Base-by-base conservation (phyloP, 1,140 invertebrate species). In the Elymnias hypermnestra region DNA sequence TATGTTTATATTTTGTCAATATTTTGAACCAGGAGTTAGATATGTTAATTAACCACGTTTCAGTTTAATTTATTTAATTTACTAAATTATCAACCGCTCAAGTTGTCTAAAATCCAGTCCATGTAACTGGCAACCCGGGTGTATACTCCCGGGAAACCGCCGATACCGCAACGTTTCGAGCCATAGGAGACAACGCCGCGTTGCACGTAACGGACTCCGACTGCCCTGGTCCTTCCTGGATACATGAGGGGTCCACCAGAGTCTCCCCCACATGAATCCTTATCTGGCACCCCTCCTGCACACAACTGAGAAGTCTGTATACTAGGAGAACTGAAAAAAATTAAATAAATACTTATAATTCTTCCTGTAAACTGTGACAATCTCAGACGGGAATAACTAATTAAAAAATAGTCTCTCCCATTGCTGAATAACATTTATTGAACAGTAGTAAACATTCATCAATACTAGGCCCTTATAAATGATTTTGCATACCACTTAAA, bases 121-220 rank as follows among this genome's bases (percentile, higher is more conserved):
- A 92, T 77, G 43, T 91, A 92, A 41, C 88, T 79, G 0, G 76
- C 63, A 0, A 92, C 72, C 8, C 85, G 83, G 0, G 91, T 91
- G 55, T 92, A 93, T 1, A 93, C 89, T 0, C 89, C 90, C 2
- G 91, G 91, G 21, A 74, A 82, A 0, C 87, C 88, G 12, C 78
- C 72, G 0, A 77, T 59, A 0, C 89, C 91, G 53, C 92, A 93
- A 0, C 79, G 63, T 21, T 87, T 88, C 1, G 88, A 86, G 0
- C 93, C 92, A 59, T 89, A 93, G 1, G 92, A 93, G 0, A 93
- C 91, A 10, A 93, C 75, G 1, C 92, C 92, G 0, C 91, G 72
- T 13, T 93, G 71, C 15, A 88, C 86, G 64, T 90, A 89, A 53
- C 62, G 69, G 21, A 70, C 57, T 2, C 57, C 63, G 1, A 41